Conservation (phyloP, 2,888 invertebrate species). For the Nomada ruficornis region DNA sequence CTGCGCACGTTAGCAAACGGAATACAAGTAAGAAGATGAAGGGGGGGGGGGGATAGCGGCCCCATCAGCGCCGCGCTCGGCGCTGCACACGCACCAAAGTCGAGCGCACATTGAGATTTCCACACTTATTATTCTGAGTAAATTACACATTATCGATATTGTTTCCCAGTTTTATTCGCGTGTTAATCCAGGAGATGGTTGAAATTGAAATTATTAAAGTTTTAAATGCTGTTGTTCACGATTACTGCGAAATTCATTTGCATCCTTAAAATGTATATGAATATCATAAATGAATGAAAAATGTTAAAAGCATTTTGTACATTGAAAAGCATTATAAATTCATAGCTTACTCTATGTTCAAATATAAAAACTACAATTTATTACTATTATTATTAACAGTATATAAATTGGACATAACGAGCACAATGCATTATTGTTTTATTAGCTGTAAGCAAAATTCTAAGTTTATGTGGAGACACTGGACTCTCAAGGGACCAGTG, state of each 20-base stretch:
- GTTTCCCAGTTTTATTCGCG: not conserved
- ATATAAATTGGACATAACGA: not conserved
- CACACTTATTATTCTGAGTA: not conserved
- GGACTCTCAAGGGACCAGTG: constrained; percentile 51
- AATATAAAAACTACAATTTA: no score
- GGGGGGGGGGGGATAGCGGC: no score
- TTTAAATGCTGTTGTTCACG: not conserved
- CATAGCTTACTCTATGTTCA: not conserved
- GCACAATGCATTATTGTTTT: constrained; percentile 29
- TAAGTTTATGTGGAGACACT: constrained; percentile 25
- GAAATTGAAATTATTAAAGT: constrained; percentile 3
- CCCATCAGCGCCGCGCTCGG: no score
- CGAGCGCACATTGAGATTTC: no score
- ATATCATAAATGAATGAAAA: not conserved
- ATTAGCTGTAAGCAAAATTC: constrained; percentile 19
- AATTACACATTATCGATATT: not conserved
- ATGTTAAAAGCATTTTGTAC: not conserved
- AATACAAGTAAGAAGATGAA: no score
- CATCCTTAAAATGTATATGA: not conserved
- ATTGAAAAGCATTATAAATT: not conserved
- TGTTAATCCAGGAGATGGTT: not conserved
- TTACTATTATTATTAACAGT: not conserved
- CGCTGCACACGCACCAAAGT: no score
- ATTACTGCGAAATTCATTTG: not conserved
- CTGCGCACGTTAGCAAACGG: no score